Conservation (phyloP, 2,888 invertebrate species). For the Chromoteleia sp. region DNA sequence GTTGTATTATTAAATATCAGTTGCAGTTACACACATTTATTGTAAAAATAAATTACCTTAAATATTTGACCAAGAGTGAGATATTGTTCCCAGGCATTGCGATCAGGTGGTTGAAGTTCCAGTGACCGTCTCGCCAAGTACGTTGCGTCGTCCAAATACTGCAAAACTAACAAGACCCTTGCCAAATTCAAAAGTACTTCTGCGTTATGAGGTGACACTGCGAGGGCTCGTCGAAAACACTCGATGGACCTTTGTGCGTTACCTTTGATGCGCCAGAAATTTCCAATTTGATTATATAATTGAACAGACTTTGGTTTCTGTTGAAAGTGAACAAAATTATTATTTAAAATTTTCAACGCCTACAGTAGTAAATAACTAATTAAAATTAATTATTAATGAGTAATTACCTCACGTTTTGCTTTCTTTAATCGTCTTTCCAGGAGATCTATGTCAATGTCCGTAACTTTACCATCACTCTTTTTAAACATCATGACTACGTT, state of each 20-base stretch:
- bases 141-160: slow-evolving; percentile 95
- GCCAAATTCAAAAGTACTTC: slow-evolving; percentile 94
- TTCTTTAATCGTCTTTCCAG: slow-evolving; percentile 91
- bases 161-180: slow-evolving; percentile 92
- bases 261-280: slow-evolving; percentile 96
- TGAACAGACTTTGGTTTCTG: slow-evolving; percentile 93
- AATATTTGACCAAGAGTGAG: slow-evolving; percentile 96
- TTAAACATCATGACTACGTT: slow-evolving; percentile 91
- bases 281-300: slow-evolving; percentile 95
- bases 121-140: slow-evolving; percentile 93
- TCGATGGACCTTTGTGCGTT: slow-evolving; percentile 94
- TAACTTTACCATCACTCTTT: slow-evolving; percentile 87
- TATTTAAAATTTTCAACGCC: neutral
- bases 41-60: slow-evolving; percentile 85
- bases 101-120: slow-evolving; percentile 93
- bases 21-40: neutral
- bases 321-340: slow-evolving; percentile 30
- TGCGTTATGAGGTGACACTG: slow-evolving; percentile 94
- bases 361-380: neutral
- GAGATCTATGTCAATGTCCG: slow-evolving; percentile 90
- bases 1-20: neutral
- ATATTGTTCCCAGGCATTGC: slow-evolving; percentile 96
- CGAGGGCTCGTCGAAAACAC: slow-evolving; percentile 94
- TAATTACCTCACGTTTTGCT: slow-evolving; percentile 89
- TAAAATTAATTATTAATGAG: slow-evolving; percentile 2